Evolutionary conservation across 2,113 vertebrate genomes (phyloP).

Genomic region (Orientallactaga bullata): DNA sequence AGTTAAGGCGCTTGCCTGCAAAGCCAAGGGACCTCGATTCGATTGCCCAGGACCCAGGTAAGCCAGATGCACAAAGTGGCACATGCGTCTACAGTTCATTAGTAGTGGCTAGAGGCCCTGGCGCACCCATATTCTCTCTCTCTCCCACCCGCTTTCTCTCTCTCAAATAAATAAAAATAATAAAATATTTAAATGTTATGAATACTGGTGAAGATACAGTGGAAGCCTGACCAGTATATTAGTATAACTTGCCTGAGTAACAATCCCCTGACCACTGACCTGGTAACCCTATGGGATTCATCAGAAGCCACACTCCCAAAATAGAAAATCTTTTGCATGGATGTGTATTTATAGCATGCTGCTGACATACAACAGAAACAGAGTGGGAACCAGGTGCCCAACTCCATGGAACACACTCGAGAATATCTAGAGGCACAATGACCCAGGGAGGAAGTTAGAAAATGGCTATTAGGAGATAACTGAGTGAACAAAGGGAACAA

Average conservation of each 20-base stretch:
- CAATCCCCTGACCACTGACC: background rate
- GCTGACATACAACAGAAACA: background rate
- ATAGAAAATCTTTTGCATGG: background rate
- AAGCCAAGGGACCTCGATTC: too few relatives aligned
- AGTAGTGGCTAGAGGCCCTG: too few relatives aligned
- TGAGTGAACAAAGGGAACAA: background rate
- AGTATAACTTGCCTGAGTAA: background rate
- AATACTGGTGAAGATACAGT: accelerated
- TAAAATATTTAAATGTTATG: background rate
- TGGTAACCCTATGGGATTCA: background rate
- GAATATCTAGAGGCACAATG: background rate
- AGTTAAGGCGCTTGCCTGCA: too few relatives aligned
- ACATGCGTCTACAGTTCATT: too few relatives aligned
- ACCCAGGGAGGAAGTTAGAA: background rate
- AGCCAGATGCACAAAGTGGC: too few relatives aligned
- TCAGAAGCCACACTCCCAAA: background rate
- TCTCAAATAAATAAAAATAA: too few relatives aligned
- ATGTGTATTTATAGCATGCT: background rate
- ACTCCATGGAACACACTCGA: accelerated
- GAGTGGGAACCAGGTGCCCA: background rate
- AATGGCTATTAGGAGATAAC: background rate
- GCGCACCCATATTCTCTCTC: too few relatives aligned
- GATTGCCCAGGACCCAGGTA: too few relatives aligned
- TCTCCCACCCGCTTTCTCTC: too few relatives aligned
- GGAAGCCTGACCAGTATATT: background rate